These are phyloP conservation scores for Perca fluviatilis DNA, from an alignment of 2,113 vertebrate genomes.

Conservation along the genomic window DNA sequence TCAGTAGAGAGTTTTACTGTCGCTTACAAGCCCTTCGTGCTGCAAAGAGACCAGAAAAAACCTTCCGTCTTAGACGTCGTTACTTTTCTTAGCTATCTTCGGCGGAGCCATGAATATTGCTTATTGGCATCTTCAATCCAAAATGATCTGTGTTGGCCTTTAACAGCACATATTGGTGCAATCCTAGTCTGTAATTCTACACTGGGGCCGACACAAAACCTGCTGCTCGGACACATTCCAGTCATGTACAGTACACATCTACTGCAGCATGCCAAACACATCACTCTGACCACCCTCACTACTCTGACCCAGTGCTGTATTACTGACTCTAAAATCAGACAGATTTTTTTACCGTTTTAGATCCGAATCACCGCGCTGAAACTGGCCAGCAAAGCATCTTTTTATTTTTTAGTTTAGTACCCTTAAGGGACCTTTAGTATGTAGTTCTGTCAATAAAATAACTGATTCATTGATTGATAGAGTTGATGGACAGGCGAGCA, in stretches of 20 bases:
- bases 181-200: conserved; percentile 60
- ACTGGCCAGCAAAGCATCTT: not conserved
- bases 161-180: conserved; percentile 29
- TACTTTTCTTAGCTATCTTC: conserved; percentile 18
- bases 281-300: conserved; percentile 41
- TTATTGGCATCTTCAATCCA: conserved; percentile 46
- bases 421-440: not conserved
- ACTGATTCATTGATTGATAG: not conserved
- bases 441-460: not conserved
- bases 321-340: conserved; percentile 54
- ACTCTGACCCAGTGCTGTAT: conserved; percentile 61
- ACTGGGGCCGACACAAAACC: conserved; percentile 54
- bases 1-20: not conserved
- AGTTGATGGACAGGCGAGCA: not conserved
- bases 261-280: conserved; percentile 64
- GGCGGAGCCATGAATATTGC: conserved; percentile 19
- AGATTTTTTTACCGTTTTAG: conserved; percentile 32
- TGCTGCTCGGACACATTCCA: conserved; percentile 69
- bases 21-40: not conserved
- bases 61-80: conserved; percentile 4
- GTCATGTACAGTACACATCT: conserved; percentile 64
- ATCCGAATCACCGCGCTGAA: conserved; percentile 6
- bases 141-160: conserved; percentile 64
- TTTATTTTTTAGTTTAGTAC: not conserved
- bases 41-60: conserved; percentile 5